phyloP scores from a whole-genome alignment of 2,888 invertebrate species.

The Spialia ferax region DNA sequence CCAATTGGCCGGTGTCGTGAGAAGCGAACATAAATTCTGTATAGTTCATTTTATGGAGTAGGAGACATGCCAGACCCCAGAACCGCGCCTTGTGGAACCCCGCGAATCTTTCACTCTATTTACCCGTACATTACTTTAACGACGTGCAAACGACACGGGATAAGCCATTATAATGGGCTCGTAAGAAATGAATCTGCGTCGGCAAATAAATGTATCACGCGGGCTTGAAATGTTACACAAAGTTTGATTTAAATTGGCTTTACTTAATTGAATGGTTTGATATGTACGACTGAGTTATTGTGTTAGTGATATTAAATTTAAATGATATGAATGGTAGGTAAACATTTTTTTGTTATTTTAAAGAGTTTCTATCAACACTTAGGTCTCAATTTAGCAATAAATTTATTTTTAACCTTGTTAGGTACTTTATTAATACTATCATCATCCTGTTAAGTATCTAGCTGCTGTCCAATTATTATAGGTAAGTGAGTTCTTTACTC shows the following conservation, averaged over 20 bases:
- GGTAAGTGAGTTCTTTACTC: too few relatives aligned
- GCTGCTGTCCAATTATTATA: too few relatives aligned
- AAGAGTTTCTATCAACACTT: not conserved
- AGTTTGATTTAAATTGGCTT: slow-evolving; percentile 28
- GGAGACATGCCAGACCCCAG: slow-evolving; percentile 70
- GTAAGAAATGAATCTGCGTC: slow-evolving; percentile 39
- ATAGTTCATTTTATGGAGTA: slow-evolving; percentile 68
- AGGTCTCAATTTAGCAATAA: not conserved
- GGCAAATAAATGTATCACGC: slow-evolving; percentile 40
- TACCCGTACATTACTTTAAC: slow-evolving; percentile 38
- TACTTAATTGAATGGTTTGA: slow-evolving; percentile 35
- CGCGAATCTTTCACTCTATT: slow-evolving; percentile 39
- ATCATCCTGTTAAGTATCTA: too few relatives aligned
- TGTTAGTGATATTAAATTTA: slow-evolving; percentile 6
- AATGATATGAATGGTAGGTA: not conserved
- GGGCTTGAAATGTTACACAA: slow-evolving; percentile 30
- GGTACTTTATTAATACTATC: too few relatives aligned
- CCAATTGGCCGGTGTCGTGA: slow-evolving; percentile 82
- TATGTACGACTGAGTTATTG: slow-evolving; percentile 29
- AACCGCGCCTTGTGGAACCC: slow-evolving; percentile 64
- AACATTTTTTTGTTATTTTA: not conserved
- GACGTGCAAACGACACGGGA: slow-evolving; percentile 37
- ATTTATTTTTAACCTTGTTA: not conserved
- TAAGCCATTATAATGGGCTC: slow-evolving; percentile 38
- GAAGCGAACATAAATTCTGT: slow-evolving; percentile 77